Evolutionary conservation across 2,888 invertebrate genomes (phyloP), one percentile per base, ranked within the genome.

Genomic region (Microdon myrmicae): DNA sequence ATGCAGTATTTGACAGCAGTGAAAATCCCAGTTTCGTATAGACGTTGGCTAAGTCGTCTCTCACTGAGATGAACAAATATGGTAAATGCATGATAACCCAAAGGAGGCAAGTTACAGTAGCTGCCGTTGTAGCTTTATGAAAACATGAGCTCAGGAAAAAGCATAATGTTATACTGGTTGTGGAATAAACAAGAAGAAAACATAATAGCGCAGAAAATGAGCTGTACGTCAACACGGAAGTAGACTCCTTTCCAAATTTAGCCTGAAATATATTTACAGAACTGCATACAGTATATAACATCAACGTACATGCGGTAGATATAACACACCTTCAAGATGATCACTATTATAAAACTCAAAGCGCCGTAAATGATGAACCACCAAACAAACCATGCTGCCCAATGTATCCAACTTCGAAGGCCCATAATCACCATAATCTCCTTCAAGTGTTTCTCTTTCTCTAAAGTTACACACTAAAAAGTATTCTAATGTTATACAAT

Each of bases 341-440:
- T 39, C 2, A 83, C 76, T 9, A 87, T 81, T 0, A 85, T 61
- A 7, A 81, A 44, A 0, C 86, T 81, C 0, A 87, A 83, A 10
- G 89, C 70, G 1, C 86, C 49, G 54, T 89, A 81, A 67, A 86
- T 86, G 3, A 87, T 58, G 49, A 90, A 83, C 47, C 89, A 87
- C 74, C 90, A 90, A 41, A 86, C 79, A 74, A 90, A 92, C 91
- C 93, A 93, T 2, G 91, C 89, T 1, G 83, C 71, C 90, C 92
- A 93, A 71, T 93, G 88, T 67, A 92, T 81, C 85, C 89, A 89
- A 34, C 87, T 87, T 20, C 87, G 84, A 29, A 93, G 79, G 2
- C 93, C 93, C 87, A 92, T 92, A 80, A 93, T 89, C 82, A 90
- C 90, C 89, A 92, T 88, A 1, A 90, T 85, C 82, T 91, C 91